A percentile compares a stretch with the other conserved stretches of the same genome.
Conservation (phyloP, 2,888 invertebrate genomes). For the Thymelicus lineola region DNA sequence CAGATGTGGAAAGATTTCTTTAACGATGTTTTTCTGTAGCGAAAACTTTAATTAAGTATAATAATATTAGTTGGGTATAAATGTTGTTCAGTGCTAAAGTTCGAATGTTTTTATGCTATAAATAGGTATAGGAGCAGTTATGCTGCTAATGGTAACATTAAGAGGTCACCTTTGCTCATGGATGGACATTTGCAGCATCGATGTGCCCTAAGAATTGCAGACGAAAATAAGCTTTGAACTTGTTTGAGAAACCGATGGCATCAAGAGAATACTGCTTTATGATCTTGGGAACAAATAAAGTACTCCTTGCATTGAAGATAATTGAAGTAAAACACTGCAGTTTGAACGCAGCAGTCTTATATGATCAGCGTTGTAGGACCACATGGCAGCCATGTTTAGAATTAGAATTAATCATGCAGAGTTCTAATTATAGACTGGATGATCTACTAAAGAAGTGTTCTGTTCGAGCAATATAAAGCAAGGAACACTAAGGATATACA, state of each 20-base stretch:
- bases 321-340: too few relatives aligned
- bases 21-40: constrained; percentile 35
- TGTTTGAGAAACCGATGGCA: background rate
- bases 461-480: too few relatives aligned
- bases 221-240: background rate
- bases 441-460: too few relatives aligned
- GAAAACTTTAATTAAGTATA: constrained; percentile 32
- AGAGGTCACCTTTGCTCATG: constrained; percentile 3
- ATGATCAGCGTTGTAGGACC: too few relatives aligned
- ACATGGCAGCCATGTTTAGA: too few relatives aligned
- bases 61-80: constrained; percentile 16
- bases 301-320: too few relatives aligned
- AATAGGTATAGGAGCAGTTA: background rate
- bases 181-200: background rate
- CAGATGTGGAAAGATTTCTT: constrained; percentile 36
- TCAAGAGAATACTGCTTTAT: too few relatives aligned
- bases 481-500: too few relatives aligned
- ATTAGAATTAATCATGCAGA: too few relatives aligned
- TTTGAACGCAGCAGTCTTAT: too few relatives aligned
- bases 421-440: too few relatives aligned
- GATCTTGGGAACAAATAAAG: too few relatives aligned
- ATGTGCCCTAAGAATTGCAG: background rate
- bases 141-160: background rate
- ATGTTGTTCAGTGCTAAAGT: background rate
- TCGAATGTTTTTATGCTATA: background rate